Conservation (phyloP, 1,140 invertebrate genomes). For the Rhopalosiphum padi region DNA sequence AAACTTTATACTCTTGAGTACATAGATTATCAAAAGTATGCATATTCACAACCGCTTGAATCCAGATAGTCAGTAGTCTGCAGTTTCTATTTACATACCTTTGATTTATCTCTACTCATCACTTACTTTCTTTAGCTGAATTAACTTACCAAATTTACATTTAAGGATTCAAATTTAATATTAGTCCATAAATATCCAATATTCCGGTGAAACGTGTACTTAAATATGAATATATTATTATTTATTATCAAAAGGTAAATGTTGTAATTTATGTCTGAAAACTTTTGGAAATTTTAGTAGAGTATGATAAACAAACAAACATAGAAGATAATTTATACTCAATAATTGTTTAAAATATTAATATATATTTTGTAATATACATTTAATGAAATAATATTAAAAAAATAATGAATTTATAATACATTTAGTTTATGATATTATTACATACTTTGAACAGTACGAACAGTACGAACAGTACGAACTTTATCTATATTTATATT, state of each 20-base stretch:
- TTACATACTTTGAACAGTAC: neutral
- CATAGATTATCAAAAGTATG: neutral
- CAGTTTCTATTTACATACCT: neutral
- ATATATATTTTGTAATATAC: neutral
- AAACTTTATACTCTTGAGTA: neutral
- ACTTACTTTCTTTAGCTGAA: neutral
- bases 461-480: neutral
- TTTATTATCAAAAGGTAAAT: neutral
- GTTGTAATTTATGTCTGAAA: neutral
- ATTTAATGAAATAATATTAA: constrained; percentile 14
- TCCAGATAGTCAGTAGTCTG: neutral
- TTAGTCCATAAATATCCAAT: neutral
- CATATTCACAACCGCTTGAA: neutral
- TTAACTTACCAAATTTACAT: constrained; percentile 11
- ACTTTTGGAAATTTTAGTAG: neutral
- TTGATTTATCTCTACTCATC: constrained; percentile 14
- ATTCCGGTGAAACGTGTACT: neutral
- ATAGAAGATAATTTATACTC: neutral
- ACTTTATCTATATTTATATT: neutral
- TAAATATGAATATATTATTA: constrained; percentile 14
- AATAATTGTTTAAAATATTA: neutral
- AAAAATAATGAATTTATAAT: neutral
- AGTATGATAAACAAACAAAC: neutral
- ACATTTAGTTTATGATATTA: neutral
- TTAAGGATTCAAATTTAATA: neutral